Percentiles rank a stretch among this genome's conserved stretches.
Conservation (phyloP, 2,797 vertebrate species). For the Cryptoprocta ferox region DNA sequence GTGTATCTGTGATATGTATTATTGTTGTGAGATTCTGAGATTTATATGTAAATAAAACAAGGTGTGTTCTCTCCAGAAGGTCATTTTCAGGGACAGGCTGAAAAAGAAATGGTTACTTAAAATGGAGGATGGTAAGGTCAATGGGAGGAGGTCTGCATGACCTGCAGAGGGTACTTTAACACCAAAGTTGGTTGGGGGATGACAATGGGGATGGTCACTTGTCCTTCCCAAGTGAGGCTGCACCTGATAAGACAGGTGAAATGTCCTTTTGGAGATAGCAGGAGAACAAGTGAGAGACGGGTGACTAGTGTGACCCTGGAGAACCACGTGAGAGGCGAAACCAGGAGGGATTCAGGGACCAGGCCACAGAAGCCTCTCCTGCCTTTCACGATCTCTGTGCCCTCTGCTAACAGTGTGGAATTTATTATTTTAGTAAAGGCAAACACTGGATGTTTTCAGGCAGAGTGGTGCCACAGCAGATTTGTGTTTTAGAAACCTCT, state of each 20-base stretch:
- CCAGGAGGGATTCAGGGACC: not conserved
- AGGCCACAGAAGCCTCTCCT: fast-evolving
- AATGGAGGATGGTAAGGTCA: not conserved
- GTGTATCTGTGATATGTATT: not conserved
- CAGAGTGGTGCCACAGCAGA: not conserved
- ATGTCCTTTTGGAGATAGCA: not conserved
- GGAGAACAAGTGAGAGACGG: not conserved
- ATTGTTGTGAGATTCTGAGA: not conserved
- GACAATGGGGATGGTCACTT: not conserved
- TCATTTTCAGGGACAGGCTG: not conserved
- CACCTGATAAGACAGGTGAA: no score
- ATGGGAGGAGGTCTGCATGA: not conserved
- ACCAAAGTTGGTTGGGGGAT: not conserved
- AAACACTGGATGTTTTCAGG: not conserved
- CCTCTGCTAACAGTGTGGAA: not conserved
- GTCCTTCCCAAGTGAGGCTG: not conserved
- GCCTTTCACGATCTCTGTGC: not conserved
- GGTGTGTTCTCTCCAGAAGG: not conserved
- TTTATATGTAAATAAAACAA: not conserved
- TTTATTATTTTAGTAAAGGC: not conserved
- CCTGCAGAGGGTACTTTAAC: no score
- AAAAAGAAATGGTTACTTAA: not conserved
- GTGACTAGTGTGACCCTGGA: not conserved
- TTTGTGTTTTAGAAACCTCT: not conserved
- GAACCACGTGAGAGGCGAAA: not conserved